Conservation (phyloP, 2,113 vertebrate species). For the Solenodon paradoxus region DNA sequence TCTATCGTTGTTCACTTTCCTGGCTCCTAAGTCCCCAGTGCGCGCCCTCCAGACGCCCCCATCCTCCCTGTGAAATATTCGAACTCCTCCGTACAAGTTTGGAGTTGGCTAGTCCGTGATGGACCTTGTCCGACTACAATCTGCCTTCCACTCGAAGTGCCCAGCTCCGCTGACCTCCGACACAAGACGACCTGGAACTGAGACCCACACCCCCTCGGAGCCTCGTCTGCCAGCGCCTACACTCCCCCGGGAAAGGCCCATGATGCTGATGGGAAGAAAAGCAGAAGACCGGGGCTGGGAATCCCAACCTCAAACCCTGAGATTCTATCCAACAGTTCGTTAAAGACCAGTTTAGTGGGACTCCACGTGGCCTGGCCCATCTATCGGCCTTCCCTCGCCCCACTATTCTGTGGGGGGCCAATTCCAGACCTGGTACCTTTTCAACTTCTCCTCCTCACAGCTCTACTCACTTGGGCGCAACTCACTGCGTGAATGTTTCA, state of each 20-base stretch:
- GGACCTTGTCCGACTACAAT: rapidly evolving
- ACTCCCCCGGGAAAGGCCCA: rapidly evolving
- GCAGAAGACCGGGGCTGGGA: rapidly evolving
- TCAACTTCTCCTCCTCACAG: not conserved
- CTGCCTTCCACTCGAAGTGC: not conserved
- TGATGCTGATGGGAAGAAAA: rapidly evolving
- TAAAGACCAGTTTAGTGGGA: too few species aligned
- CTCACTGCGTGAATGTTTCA: rapidly evolving
- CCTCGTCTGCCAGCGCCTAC: not conserved
- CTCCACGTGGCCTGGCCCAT: not conserved
- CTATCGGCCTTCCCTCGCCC: rapidly evolving
- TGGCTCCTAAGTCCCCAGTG: not conserved
- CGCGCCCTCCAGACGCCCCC: too few species aligned
- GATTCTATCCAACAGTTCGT: too few species aligned
- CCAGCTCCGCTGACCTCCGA: not conserved
- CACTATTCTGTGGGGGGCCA: rapidly evolving
- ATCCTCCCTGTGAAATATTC: not conserved
- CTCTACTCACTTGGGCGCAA: rapidly evolving
- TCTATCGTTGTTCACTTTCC: not conserved
- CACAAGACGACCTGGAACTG: not conserved
- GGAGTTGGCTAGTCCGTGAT: rapidly evolving
- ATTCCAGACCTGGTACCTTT: not conserved
- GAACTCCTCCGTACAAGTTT: too few species aligned
- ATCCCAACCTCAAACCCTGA: not conserved
- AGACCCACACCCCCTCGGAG: rapidly evolving